These are phyloP conservation scores for Phrynosoma blainvillii DNA, from an alignment of 2,113 vertebrate species.

Conservation along the genomic window DNA sequence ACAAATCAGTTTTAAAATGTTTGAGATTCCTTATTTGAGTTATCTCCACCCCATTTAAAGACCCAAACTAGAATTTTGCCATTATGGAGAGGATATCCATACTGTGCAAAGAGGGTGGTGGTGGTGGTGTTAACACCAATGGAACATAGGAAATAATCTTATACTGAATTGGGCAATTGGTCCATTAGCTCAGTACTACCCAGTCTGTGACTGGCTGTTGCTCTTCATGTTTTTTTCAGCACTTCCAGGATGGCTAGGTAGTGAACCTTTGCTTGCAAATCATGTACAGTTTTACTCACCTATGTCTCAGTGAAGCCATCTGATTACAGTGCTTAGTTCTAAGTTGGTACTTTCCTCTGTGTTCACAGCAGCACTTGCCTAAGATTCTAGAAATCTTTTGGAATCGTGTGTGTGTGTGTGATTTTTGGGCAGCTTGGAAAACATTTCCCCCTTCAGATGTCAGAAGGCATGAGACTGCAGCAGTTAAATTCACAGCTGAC, in stretches of 20 bases:
- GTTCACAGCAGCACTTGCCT: background rate
- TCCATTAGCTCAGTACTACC: background rate
- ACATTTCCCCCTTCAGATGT: background rate
- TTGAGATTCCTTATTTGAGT: background rate
- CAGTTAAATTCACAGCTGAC: background rate
- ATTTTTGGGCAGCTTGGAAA: background rate
- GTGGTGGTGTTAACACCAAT: too few relatives aligned
- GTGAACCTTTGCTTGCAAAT: background rate
- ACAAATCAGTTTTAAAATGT: background rate
- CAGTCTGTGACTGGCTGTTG: background rate
- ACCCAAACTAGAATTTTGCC: background rate
- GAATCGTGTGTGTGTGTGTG: background rate
- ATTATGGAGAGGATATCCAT: background rate
- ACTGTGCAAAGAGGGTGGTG: background rate
- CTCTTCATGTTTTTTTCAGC: background rate
- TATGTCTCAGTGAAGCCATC: background rate
- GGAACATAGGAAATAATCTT: background rate
- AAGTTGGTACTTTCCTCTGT: background rate
- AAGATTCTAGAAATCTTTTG: background rate
- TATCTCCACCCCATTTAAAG: background rate
- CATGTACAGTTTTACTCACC: background rate
- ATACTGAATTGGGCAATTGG: background rate
- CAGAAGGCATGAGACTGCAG: background rate
- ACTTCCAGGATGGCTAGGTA: too few relatives aligned
- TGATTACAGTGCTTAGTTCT: background rate